Base-by-base conservation (phyloP, 2,888 invertebrate species). In the Sinhomidia bicolor region DNA sequence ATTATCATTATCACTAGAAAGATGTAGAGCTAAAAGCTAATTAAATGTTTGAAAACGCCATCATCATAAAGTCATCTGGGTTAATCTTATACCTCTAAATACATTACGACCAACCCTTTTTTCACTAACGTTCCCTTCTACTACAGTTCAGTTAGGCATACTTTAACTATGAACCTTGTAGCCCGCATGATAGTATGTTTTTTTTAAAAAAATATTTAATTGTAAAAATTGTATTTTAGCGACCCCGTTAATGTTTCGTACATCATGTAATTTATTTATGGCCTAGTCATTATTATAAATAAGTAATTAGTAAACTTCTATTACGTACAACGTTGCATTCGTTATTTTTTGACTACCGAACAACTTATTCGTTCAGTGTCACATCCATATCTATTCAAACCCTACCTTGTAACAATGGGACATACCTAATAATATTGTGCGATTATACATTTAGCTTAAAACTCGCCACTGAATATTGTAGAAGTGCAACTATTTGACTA, bases 231-330 rank as follows among this genome's bases (percentile, higher is more conserved):
- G 29, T 65, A 65, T 32, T 29, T 29, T 68, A 68, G 65, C 29
- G 65, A 68, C 17, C 65, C 44, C 44, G 29, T 12, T 44, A 44
- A 29, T 36, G 65, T 44, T 41, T 71, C 41, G 74, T 78, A 78
- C 78, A 78, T n/a, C 57, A 32, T 57, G 32, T 36, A 78, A 78
- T 57, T 78, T 78, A 57, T 57, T 78, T 78, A 78, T 78, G 54
- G 57, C 54, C 78, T 78, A 78, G 78, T 78, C 78, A 78, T 57
- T 57, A 78, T 17, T 32, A 36, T 78, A 57, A 36, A 78, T n/a
- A 47, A 62, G 44, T 17, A 41, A 17, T 47, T 74, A 74, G 14
- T 23, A 44, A 74, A 44, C 20, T 20, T 9, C 10, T 41, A 4
- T 20, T 32, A 57, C 47, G 26, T 47, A 65, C 65, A 57, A 14